Evolutionary conservation across 2,113 vertebrate genomes (phyloP).

Genomic region (Hylia prasina): DNA sequence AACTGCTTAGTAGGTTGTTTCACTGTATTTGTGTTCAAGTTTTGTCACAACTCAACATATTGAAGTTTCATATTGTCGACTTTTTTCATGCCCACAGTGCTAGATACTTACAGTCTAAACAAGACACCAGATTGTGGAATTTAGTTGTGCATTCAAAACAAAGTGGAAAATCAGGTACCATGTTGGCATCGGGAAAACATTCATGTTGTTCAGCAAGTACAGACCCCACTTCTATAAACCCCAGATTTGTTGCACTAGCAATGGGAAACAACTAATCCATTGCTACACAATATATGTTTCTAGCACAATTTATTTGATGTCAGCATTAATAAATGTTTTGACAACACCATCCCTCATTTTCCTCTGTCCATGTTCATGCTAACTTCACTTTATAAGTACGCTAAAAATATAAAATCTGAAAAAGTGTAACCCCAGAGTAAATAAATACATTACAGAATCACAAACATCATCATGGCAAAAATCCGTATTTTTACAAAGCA

Average conservation of each 20-base stretch:
- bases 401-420: background rate
- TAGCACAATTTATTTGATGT: background rate
- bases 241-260: background rate
- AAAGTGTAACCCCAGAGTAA: background rate
- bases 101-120: background rate
- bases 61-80: background rate
- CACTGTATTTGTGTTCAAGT: background rate
- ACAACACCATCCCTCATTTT: background rate
- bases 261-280: background rate
- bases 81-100: background rate
- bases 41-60: background rate
- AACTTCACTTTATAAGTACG: background rate
- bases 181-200: background rate
- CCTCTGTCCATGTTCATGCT: background rate
- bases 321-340: background rate
- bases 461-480: background rate
- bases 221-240: background rate
- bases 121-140: background rate
- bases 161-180: background rate
- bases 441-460: background rate
- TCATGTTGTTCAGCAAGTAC: fast-evolving
- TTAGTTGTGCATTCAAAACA: background rate
- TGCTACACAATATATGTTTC: background rate
- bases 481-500: background rate
- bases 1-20: background rate